Evolutionary conservation across 37 sponge, comb jelly and placozoan species (phyloP), one percentile per base, ranked within the genome.

Genomic region (Geodia barretti): DNA sequence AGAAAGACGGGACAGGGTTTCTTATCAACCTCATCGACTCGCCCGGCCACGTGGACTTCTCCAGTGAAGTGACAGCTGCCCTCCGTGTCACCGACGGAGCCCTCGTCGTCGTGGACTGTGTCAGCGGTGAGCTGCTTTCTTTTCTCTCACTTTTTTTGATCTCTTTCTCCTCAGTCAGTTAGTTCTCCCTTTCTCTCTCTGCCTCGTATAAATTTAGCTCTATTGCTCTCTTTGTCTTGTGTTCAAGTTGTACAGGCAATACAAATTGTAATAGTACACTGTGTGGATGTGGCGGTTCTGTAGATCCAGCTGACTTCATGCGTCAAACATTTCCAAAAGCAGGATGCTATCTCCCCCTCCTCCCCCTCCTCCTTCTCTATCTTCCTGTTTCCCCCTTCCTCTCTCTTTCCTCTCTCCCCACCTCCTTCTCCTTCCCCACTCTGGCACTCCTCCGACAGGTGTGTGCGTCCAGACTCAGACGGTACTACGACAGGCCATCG

Each of bases 21-120:
- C 93, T 98, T 60, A 97, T 98, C 89, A 98, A 98, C 76, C 91
- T 98, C 64, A 98, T 98, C 47, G 99, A 98, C 71, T 97, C 97
- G 43, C 99, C 99, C 38, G 99, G 97, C 25, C 97, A 98, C 71
- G 99, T 98, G 1, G 99, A 98, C 81, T 96, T 98, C 75, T 94
- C 97, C 68, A 84, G 90, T 19, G 99, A 98, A 47, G 99, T 98
- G 39, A 98, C 99, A 21, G 99, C 99, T 73, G 97, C 99, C 34
- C 93, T 98, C 1, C 89, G 99, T 41, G 97, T 96, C 14, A 98
- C 99, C 62, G 99, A 98, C 66, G 99, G 99, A 64, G 99, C 99
- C 25, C 89, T 98, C 38, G 99, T 98, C 7, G 97, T 98, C 25
- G 99, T 98, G 34, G 99, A 98, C 83, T 97, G 95, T 76, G 97